Base-by-base conservation (phyloP, 2,797 vertebrate species). In the Manis javanica region DNA sequence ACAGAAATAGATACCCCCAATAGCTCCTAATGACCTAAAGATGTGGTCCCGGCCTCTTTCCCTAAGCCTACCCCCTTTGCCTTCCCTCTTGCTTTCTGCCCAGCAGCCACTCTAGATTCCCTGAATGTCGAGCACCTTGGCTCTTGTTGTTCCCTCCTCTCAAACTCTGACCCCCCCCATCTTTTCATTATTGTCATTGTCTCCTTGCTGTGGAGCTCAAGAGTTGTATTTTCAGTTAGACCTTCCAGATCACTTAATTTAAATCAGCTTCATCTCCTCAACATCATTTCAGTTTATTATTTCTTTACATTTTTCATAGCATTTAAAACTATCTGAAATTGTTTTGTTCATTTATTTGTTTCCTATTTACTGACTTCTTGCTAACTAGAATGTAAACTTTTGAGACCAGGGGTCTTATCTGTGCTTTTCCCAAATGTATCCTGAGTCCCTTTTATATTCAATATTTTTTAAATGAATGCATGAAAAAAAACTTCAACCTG, bases 331-430 rank as follows among this genome's bases (percentile, higher is more conserved):
- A 16, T 23, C 66, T 29, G 29, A 84, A 90, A 75, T 83, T 5
- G 31, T 89, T 94, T 39, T n/a, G 26, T 55, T 63, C n/a, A n/a
- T 39, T 84, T 64, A 14, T 59, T 84, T 63, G 46, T 86, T 87
- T 74, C 34, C 46, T 61, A 51, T 18, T n/a, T 72, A 68, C 13
- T 39, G 12, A 78, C 49, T 69, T 5, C 85, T 94, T 92, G 69
- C 31, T 34, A 79, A 77, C n/a, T 74, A 75, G 21, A 79, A 42
- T 34, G 12, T 55, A 89, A 88, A 82, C 39, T 59, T 92, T 86
- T 87, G 59, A 92, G 78, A 91, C 0, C 19, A 79, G 57, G n/a
- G 16, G 12, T 85, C n/a, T 87, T 95, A 85, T 85, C 51, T 95
- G 42, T 91, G 18, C 75, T 61, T 93, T 92, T 83, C 14, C 82